Evolutionary conservation across 37 sponge, comb jelly and placozoan genomes (phyloP).

Genomic region (Crambe crambe): DNA sequence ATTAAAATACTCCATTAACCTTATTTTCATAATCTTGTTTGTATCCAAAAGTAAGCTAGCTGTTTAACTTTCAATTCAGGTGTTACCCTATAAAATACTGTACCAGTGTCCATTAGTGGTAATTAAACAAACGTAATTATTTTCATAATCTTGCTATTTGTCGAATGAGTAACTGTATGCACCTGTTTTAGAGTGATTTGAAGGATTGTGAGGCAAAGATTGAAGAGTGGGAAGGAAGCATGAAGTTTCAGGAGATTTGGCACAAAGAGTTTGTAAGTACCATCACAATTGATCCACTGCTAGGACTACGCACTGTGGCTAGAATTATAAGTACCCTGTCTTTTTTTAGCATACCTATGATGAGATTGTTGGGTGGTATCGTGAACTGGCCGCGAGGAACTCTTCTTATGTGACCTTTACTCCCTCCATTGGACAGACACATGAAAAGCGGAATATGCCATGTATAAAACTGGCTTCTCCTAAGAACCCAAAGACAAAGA

Average conservation of each 20-base stretch:
- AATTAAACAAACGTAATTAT: no score
- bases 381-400: conserved; percentile 10
- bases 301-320: neutral
- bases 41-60: neutral
- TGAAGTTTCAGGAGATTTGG: neutral
- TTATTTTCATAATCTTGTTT: no score
- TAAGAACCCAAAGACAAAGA: neutral
- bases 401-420: conserved; percentile 17
- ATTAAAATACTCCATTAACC: no score
- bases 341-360: conserved; percentile 51
- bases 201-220: conserved; percentile 17
- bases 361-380: conserved; percentile 33
- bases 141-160: neutral
- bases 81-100: no score
- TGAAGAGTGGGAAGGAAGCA: conserved; percentile 6
- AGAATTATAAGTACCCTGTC: neutral
- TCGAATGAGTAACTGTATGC: neutral
- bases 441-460: conserved; percentile 59
- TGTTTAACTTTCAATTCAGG: no score
- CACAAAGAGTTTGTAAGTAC: conserved; percentile 56
- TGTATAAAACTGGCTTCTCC: conserved; percentile 61
- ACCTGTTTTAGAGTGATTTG: neutral
- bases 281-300: neutral
- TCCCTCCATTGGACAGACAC: conserved; percentile 54
- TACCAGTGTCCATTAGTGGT: no score